Base-by-base conservation (phyloP, 2,888 invertebrate species). In the Aporophyla lueneburgensis region DNA sequence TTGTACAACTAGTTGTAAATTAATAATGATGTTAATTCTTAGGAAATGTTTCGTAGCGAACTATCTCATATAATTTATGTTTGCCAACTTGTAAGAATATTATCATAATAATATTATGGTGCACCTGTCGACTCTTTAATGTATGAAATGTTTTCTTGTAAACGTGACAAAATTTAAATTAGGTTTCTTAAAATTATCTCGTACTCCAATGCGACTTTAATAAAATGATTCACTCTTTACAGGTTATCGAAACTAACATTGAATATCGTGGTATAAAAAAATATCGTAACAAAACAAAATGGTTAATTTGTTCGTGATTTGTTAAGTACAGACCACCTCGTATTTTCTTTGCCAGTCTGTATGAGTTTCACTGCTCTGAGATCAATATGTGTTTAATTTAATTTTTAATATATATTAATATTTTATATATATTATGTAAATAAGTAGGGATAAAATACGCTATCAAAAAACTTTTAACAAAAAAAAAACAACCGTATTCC, bases 31-130 rank as follows among this genome's bases (percentile, higher is more conserved):
- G 43, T 68, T 14, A 63, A 68, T 43, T 65, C n/a, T 51, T 65
- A 3, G 58, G 14, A 4, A 74, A 59, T 65, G 27, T 74, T 81
- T 74, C 65, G 33, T 59, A 74, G 59, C 9, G 7, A 59, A 74
- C 58, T 58, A 65, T 80, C 58, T 6, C 9, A 24, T 46, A 46
- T 80, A 43, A 63, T 63, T 33, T 46, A 53, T 46, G 80, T 62
- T 62, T 33, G 43, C 16, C 10, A n/a, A 40, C 6, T 67, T n/a
- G 9, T 10, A 67, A 54, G 10, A 40, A 40, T 21, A 56, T 54
- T 10, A 53, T 51, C 33, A 4, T 54, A 9, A 9, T 54, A 16
- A 67, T 10, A 54, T 10, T n/a, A 33, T 19, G 5, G 5, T 10
- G 4, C 3, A 6, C 33, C 33, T 67, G 16, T 1, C 9, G 14